phyloP scores from a whole-genome alignment of 2,888 invertebrate genomes.

The Zygaena filipendulae region DNA sequence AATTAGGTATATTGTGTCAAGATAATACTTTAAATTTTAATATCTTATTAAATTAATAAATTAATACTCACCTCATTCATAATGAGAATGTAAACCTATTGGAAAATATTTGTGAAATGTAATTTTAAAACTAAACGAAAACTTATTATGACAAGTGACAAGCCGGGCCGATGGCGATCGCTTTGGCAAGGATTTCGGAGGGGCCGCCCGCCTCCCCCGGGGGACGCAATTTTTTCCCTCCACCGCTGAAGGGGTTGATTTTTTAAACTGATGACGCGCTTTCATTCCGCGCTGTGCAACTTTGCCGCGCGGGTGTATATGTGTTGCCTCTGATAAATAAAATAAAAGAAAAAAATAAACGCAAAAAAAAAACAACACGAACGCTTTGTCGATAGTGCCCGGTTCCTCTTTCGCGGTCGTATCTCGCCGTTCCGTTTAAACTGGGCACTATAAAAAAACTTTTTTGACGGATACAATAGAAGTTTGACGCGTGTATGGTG shows the following conservation, averaged over 20 bases:
- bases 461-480: slow-evolving; percentile 26
- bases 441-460: slow-evolving; percentile 31
- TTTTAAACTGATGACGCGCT: slow-evolving; percentile 72
- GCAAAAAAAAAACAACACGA: slow-evolving; percentile 37
- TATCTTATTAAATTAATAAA: no score
- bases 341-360: slow-evolving; percentile 40
- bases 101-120: no score
- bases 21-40: no score
- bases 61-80: no score
- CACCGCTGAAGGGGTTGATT: slow-evolving; percentile 68
- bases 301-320: slow-evolving; percentile 65
- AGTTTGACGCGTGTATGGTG: slow-evolving; percentile 20
- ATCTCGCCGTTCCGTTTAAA: slow-evolving; percentile 42
- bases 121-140: slow-evolving; percentile 54
- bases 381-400: slow-evolving; percentile 60
- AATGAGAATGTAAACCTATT: no score
- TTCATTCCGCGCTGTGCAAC: slow-evolving; percentile 69
- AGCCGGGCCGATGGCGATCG: slow-evolving; percentile 60
- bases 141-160: slow-evolving; percentile 66
- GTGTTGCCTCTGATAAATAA: slow-evolving; percentile 51
- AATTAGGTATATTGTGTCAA: no score
- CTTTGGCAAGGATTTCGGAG: slow-evolving; percentile 65
- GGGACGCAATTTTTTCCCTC: slow-evolving; percentile 60
- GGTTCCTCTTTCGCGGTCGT: slow-evolving; percentile 48
- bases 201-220: slow-evolving; percentile 48